phyloP scores from a whole-genome alignment of 2,888 invertebrate species.

The Philhelius pedissequus region DNA sequence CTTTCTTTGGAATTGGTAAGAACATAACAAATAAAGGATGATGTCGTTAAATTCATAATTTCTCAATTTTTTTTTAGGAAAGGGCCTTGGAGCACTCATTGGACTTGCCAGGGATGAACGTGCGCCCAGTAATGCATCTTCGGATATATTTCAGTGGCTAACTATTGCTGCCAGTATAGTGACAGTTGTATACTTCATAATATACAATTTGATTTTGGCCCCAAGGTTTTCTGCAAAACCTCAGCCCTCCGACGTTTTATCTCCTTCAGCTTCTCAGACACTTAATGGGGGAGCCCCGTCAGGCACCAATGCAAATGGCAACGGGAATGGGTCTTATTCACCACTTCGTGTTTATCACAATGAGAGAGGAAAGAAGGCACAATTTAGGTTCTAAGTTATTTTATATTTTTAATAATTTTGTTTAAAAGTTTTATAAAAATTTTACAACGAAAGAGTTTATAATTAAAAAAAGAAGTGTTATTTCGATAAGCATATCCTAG shows the following conservation, averaged over 20 bases:
- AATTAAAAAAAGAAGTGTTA: constrained; percentile 24
- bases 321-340: constrained; percentile 85
- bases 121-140: constrained; percentile 69
- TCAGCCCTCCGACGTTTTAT: constrained; percentile 80
- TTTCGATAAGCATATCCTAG: constrained; percentile 49
- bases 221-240: constrained; percentile 86
- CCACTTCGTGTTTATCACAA: constrained; percentile 90
- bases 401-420: background rate
- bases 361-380: constrained; percentile 88
- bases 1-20: constrained; percentile 87
- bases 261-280: constrained; percentile 80
- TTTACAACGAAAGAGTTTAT: constrained; percentile 32
- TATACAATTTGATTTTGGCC: constrained; percentile 87
- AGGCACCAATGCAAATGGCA: constrained; percentile 66
- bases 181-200: constrained; percentile 84
- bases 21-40: background rate
- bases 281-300: constrained; percentile 72
- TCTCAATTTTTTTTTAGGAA: constrained; percentile 80
- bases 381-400: constrained; percentile 88
- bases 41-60: background rate
- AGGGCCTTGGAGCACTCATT: constrained; percentile 86
- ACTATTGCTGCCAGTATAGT: constrained; percentile 84
- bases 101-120: constrained; percentile 80
- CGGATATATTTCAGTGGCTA: constrained; percentile 82
- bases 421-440: constrained; percentile 22